Conservation (phyloP, 2,797 vertebrate genomes). For the Tinamus major region DNA sequence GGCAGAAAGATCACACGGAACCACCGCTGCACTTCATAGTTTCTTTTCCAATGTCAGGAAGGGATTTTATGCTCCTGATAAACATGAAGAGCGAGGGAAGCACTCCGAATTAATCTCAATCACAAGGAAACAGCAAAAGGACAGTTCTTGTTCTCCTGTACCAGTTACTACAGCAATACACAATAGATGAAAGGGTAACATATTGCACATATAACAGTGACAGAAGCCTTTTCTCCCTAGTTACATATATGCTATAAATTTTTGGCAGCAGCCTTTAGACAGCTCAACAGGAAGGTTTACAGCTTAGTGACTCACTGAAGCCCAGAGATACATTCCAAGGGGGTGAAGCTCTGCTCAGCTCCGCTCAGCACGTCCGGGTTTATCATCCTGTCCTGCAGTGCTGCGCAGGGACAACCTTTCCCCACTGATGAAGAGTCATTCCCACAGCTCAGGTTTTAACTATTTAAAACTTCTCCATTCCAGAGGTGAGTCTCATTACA, state of each 20-base stretch:
- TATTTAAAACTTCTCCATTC: not conserved
- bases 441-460: not conserved
- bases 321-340: not conserved
- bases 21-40: not conserved
- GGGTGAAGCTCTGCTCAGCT: not conserved
- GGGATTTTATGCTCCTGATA: not conserved
- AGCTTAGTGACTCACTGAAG: not conserved
- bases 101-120: not conserved
- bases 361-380: not conserved
- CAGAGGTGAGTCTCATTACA: not conserved
- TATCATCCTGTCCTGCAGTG: no score
- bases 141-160: not conserved
- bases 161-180: not conserved
- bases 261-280: not conserved
- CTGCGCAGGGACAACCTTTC: not conserved
- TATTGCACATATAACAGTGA: not conserved
- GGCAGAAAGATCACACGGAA: not conserved
- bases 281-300: not conserved
- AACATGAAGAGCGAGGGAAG: not conserved
- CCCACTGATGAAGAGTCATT: not conserved
- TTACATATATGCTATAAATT: not conserved
- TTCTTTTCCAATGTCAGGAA: not conserved
- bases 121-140: not conserved
- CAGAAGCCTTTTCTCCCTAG: not conserved
- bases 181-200: not conserved